A percentile compares a stretch with the other conserved stretches of the same genome.
phyloP scores from a whole-genome alignment of 2,113 vertebrate genomes.

The Nannobrachium achirus region DNA sequence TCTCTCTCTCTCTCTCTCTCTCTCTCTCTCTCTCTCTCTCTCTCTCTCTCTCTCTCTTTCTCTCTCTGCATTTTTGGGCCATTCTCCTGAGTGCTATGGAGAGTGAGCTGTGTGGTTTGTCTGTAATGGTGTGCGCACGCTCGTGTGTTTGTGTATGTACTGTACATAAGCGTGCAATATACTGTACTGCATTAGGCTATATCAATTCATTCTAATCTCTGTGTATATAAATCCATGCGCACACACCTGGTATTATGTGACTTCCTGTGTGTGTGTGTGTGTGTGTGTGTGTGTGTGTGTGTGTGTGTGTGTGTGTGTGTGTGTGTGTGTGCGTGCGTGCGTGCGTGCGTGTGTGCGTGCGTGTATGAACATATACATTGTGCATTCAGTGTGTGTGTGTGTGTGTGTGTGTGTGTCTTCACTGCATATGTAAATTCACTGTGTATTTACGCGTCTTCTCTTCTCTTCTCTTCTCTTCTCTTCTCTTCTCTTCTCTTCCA shows the following conservation, averaged over 20 bases:
- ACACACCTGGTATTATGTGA: too few species aligned
- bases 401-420: not conserved
- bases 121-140: constrained; percentile 27
- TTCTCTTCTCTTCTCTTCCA: constrained; percentile 10
- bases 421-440: constrained; percentile 28
- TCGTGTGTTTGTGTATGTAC: not conserved
- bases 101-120: constrained; percentile 58
- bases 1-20: constrained; percentile 56
- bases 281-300: not conserved
- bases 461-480: constrained; percentile 77
- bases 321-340: not conserved
- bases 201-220: too few species aligned
- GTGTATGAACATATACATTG: too few species aligned
- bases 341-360: not conserved
- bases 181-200: too few species aligned
- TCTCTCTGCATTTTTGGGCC: constrained; percentile 24
- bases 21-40: constrained; percentile 61
- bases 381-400: not conserved
- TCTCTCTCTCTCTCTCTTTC: constrained; percentile 60
- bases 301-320: not conserved
- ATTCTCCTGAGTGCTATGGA: constrained; percentile 52
- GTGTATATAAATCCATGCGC: not conserved
- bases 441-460: constrained; percentile 63
- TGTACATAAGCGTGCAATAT: not conserved
- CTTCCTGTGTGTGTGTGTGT: not conserved